Evolutionary conservation across 2,113 vertebrate species (phyloP).

Genomic region (Zonotrichia leucophrys): DNA sequence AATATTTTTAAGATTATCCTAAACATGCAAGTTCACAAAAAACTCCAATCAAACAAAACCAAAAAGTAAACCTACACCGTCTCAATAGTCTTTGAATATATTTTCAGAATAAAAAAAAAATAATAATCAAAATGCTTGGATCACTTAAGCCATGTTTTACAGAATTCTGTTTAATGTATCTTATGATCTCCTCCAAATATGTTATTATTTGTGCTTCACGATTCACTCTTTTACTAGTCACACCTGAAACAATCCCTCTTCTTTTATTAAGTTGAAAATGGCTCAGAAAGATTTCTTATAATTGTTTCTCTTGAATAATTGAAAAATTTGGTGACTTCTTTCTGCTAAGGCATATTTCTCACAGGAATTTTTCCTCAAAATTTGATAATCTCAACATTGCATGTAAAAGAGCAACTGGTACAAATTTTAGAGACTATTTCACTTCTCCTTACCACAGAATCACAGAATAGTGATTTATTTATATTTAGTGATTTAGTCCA

Average conservation of each 20-base stretch:
- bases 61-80: accelerated
- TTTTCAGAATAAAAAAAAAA: not conserved
- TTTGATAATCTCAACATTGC: not conserved
- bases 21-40: not conserved
- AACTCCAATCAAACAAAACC: accelerated
- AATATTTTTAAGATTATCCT: not conserved
- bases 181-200: not conserved
- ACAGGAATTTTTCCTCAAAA: not conserved
- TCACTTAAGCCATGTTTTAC: not conserved
- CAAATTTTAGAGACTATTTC: not conserved
- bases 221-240: not conserved
- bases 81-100: not conserved
- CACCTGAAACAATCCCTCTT: not conserved
- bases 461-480: not conserved
- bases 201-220: not conserved
- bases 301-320: not conserved
- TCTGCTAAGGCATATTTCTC: not conserved
- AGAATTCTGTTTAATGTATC: not conserved
- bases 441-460: not conserved
- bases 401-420: not conserved
- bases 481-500: not conserved
- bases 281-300: not conserved
- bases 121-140: not conserved
- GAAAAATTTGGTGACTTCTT: not conserved
- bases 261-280: not conserved